phyloP scores from a whole-genome alignment of 2,797 vertebrate genomes.

The Somateria mollissima region DNA sequence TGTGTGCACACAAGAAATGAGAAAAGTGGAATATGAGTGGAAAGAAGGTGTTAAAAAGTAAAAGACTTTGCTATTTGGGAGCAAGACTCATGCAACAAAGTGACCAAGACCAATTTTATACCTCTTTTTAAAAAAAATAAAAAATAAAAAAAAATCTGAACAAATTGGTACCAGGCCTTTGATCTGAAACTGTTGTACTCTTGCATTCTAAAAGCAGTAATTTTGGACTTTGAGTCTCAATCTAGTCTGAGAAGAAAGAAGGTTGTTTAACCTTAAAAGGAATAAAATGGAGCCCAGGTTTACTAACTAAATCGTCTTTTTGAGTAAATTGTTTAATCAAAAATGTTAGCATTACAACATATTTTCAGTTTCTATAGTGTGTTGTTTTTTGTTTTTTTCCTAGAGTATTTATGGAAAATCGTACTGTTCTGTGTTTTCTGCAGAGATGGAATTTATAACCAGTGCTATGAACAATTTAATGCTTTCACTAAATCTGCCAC shows the following conservation, averaged over 20 bases:
- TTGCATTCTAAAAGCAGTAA: slow-evolving; percentile 6
- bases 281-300: neutral
- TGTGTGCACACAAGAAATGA: neutral
- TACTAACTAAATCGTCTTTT: neutral
- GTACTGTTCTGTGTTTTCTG: neutral
- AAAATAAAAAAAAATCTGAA: neutral
- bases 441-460: neutral
- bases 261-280: slow-evolving; percentile 23
- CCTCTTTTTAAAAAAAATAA: neutral
- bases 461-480: neutral
- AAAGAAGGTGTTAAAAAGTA: neutral
- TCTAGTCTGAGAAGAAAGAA: slow-evolving; percentile 18
- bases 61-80: neutral
- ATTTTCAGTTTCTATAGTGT: neutral
- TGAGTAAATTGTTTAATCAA: slow-evolving; percentile 16
- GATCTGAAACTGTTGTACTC: neutral
- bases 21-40: neutral
- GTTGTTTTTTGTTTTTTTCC: neutral
- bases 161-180: neutral
- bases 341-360: neutral
- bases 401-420: neutral
- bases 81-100: neutral
- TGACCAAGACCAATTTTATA: neutral
- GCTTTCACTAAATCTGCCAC: neutral
- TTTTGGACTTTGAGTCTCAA: neutral